phyloP scores from a whole-genome alignment of 2,888 invertebrate species.

The Pterostichus madidus region DNA sequence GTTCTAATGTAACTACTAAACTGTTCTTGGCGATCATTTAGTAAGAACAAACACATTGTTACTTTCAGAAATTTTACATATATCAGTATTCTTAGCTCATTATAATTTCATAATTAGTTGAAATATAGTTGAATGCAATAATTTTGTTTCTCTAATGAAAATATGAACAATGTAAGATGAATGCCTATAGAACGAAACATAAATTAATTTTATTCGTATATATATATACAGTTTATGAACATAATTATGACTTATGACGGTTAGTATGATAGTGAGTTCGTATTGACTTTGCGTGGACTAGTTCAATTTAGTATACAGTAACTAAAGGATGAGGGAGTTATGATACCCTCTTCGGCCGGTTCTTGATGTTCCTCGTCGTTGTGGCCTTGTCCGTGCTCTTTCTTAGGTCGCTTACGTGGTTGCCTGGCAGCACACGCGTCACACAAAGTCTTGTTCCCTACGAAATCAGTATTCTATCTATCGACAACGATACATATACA shows the following conservation, averaged over 20 bases:
- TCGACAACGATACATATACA: slow-evolving; percentile 32
- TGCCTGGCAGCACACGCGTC: slow-evolving; percentile 90
- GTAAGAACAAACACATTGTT: too few relatives aligned
- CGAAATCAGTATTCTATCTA: slow-evolving; percentile 66
- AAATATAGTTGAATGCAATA: too few relatives aligned
- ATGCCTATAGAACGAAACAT: neutral
- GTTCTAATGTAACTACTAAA: too few relatives aligned
- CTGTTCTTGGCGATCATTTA: too few relatives aligned
- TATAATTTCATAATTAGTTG: neutral
- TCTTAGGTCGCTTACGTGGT: slow-evolving; percentile 84
- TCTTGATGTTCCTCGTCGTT: slow-evolving; percentile 76
- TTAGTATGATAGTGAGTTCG: slow-evolving; percentile 38
- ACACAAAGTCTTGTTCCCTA: slow-evolving; percentile 95
- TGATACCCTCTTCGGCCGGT: slow-evolving; percentile 78
- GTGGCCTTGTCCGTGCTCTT: slow-evolving; percentile 80
- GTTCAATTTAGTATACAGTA: slow-evolving; percentile 34
- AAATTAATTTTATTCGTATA: neutral
- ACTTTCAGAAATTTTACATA: too few relatives aligned
- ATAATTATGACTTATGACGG: slow-evolving; percentile 3
- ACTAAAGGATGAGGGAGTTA: slow-evolving; percentile 58
- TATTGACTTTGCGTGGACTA: slow-evolving; percentile 36
- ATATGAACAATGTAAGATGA: neutral
- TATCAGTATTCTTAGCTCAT: too few relatives aligned
- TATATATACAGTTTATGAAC: slow-evolving; percentile 10
- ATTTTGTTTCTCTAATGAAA: too few relatives aligned